Conservation (phyloP, 23 tunicate genomes). For the Trididemnum nubilum region DNA sequence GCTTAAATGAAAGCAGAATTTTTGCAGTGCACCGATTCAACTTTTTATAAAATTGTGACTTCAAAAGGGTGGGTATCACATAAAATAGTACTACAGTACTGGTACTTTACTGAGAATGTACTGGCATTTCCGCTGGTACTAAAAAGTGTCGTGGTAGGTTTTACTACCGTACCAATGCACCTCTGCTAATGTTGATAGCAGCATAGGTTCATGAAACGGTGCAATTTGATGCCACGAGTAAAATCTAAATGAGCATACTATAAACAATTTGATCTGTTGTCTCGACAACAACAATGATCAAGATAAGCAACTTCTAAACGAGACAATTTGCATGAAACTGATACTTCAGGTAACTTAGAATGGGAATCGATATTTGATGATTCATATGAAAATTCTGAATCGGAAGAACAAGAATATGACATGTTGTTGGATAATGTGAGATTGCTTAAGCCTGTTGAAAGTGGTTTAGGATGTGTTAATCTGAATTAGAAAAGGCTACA, state of each 20-base stretch:
- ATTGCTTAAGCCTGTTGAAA: background rate
- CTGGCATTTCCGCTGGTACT: too few species aligned
- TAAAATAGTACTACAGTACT: too few species aligned
- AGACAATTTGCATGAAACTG: background rate
- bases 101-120: too few species aligned
- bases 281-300: background rate
- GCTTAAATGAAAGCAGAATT: too few species aligned
- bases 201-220: too few species aligned
- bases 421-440: background rate
- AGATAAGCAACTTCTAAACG: background rate
- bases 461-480: background rate
- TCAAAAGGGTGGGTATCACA: too few species aligned
- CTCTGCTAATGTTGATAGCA: too few species aligned
- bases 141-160: too few species aligned
- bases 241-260: background rate
- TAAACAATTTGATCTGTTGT: background rate
- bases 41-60: too few species aligned
- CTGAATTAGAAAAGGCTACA: background rate
- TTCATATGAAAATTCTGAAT: background rate
- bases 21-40: too few species aligned
- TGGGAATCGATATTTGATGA: background rate
- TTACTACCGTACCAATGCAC: too few species aligned
- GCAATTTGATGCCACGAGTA: background rate
- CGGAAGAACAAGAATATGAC: background rate
- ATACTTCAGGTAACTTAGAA: background rate